Evolutionary conservation across 1,140 invertebrate species (phyloP).

Genomic region (Triops cancriformis): DNA sequence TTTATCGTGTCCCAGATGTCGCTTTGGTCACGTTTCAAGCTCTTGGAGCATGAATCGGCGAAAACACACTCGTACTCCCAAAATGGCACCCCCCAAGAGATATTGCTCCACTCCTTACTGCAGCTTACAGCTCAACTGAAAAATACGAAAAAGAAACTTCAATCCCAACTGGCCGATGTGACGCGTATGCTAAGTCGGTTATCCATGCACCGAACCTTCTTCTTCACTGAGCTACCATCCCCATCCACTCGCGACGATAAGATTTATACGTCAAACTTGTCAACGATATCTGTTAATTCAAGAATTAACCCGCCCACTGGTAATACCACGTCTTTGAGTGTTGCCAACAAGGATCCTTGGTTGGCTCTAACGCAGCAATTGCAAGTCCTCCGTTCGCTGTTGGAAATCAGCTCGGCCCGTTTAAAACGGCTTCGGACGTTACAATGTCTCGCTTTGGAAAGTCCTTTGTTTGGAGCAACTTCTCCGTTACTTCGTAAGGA

Average conservation of each 20-base stretch:
- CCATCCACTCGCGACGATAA: neutral
- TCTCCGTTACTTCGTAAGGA: neutral
- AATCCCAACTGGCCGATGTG: neutral
- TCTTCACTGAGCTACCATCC: neutral
- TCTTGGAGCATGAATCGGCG: neutral
- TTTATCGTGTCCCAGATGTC: neutral
- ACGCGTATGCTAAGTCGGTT: neutral
- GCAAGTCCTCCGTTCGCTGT: neutral
- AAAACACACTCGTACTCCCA: neutral
- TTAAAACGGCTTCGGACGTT: neutral
- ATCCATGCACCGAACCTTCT: neutral
- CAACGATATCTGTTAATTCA: neutral
- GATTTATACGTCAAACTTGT: neutral
- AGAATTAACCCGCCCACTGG: neutral
- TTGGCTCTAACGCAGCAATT: neutral
- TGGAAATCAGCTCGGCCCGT: neutral
- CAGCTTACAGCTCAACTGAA: neutral
- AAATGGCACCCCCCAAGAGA: neutral
- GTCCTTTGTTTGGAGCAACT: neutral
- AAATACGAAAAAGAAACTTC: neutral
- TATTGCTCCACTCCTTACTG: neutral
- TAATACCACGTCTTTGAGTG: neutral
- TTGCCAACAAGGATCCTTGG: neutral
- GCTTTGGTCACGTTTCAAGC: conserved; percentile 3
- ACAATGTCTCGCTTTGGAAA: neutral